Base-by-base conservation (phyloP, 1,140 invertebrate species). In the Drosophila nannoptera region DNA sequence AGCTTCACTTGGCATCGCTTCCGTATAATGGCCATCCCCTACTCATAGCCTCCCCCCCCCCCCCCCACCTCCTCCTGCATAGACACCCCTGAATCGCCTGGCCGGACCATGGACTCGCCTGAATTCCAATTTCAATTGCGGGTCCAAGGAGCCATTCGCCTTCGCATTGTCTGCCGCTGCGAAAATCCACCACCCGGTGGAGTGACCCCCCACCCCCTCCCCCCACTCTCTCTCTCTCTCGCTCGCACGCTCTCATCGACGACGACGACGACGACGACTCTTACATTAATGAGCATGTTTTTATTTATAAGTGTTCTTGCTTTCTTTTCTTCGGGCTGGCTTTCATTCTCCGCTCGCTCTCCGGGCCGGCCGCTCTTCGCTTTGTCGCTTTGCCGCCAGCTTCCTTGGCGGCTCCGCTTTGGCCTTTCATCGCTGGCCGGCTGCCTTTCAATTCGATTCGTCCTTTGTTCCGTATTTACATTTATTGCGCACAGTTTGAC, bases 271-370 rank as follows among this genome's bases (percentile, higher is more conserved):
- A 64, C 48, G 46, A 46, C 75, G 80, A 83, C 80, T 83, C 76
- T 83, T 84, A 83, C 67, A 80, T 86, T 86, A 86, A 84, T 84
- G 80, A 84, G 76, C 80, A 86, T 84, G 81, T 86, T 84, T 80
- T 83, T 84, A 83, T 83, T 83, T 84, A 83, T 84, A 83, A 83
- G 66, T 84, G 69, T 73, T 83, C 69, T 78, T 69, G 61, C 69
- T 61, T 38, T 55, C 40, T 32, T 16, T 50, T 33, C n/a, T 14
- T 45, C 40, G 22, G 22, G 22, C 22, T 22, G 22, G 22, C 22
- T 22, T 48, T 7, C 43, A 36, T 38, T 16, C 36, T 58, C 55
- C 62, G 65, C 40, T 7, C 7, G n/a, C 33, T 67, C 49, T 71
- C n/a, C n/a, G n/a, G n/a, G n/a, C n/a, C n/a, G n/a, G n/a, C n/a